Evolutionary conservation across 1,140 invertebrate genomes (phyloP).

Genomic region (Tetranychus cinnabarinus): DNA sequence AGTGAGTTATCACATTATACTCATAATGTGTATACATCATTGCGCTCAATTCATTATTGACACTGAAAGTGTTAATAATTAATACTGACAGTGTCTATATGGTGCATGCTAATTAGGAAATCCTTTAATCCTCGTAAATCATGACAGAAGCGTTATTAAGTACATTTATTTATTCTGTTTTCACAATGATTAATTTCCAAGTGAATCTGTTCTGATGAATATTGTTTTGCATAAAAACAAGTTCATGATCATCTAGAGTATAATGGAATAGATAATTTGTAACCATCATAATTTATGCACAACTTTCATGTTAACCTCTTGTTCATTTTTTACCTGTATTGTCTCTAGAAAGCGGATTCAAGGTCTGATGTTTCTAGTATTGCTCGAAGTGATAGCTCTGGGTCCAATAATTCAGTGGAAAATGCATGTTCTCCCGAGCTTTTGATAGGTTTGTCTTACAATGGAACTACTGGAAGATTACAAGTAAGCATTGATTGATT

Average conservation of each 20-base stretch:
- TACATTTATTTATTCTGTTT: too few species aligned
- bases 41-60: too few species aligned
- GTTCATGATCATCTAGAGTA: too few species aligned
- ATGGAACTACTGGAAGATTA: conserved; percentile 68
- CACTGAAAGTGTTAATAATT: too few species aligned
- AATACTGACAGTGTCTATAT: too few species aligned
- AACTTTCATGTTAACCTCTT: neutral
- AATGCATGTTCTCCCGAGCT: conserved; percentile 71
- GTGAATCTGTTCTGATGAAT: too few species aligned
- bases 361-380: conserved; percentile 36
- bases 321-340: neutral
- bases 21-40: too few species aligned
- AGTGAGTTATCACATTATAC: conserved; percentile 27
- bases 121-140: neutral
- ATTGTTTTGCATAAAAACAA: too few species aligned
- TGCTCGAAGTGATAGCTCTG: conserved; percentile 67
- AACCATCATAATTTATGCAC: too few species aligned
- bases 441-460: conserved; percentile 65
- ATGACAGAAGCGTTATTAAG: too few species aligned
- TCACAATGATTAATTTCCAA: too few species aligned
- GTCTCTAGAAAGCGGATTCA: conserved; percentile 21
- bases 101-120: neutral
- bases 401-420: conserved; percentile 71
- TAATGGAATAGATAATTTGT: too few species aligned
- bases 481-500: conserved; percentile 32